A percentile compares a stretch with the other conserved stretches of the same genome.
phyloP scores from a whole-genome alignment of 2,113 vertebrate genomes.

The Cyanoderma ruficeps region DNA sequence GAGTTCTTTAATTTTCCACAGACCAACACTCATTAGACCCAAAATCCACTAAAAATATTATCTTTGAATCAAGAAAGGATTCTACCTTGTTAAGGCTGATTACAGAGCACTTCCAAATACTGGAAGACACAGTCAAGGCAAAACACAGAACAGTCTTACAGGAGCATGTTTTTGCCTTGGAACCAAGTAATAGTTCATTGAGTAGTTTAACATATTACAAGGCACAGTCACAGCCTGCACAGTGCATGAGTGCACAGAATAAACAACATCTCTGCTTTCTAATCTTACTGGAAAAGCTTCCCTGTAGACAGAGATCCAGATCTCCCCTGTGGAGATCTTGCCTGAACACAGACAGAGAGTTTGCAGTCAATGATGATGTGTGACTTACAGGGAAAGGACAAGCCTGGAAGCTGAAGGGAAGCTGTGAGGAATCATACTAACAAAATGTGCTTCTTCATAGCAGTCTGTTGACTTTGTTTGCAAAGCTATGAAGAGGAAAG shows the following conservation, averaged over 20 bases:
- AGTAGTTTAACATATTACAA: not conserved
- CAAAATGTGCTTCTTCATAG: not conserved
- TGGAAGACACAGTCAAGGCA: not conserved
- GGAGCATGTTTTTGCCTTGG: not conserved
- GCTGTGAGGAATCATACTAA: not conserved
- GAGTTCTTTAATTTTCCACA: not conserved
- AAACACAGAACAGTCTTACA: not conserved
- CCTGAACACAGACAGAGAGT: not conserved
- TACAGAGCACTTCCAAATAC: not conserved
- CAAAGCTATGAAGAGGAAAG: not conserved
- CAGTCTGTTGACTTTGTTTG: not conserved
- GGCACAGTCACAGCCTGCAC: not conserved
- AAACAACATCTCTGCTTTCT: not conserved
- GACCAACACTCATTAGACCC: not conserved
- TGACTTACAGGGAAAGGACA: not conserved
- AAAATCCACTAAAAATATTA: not conserved
- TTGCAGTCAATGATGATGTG: not conserved
- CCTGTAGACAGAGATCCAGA: not conserved
- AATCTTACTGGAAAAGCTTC: conserved; percentile 6
- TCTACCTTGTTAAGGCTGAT: not conserved
- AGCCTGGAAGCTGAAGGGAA: not conserved
- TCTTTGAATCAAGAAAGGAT: not conserved
- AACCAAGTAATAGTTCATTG: not conserved
- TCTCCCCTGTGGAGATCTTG: not conserved
- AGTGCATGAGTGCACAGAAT: not conserved